These are phyloP conservation scores for Tokudaia tokunoshimensis DNA, from an alignment of 2,797 vertebrate species.

Conservation along the genomic window DNA sequence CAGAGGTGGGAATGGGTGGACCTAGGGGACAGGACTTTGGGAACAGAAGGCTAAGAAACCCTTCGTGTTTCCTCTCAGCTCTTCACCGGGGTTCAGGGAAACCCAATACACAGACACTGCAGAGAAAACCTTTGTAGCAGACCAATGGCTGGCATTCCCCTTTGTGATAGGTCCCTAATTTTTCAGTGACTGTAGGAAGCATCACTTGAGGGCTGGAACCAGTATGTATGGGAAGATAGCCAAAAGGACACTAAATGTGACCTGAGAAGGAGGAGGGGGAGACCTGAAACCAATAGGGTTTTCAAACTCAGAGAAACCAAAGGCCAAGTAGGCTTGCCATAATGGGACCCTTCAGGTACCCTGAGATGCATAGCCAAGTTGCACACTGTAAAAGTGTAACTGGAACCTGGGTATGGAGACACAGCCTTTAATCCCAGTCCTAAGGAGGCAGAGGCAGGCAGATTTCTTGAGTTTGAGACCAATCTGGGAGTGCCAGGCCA, in stretches of 20 bases:
- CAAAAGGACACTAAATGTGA: neutral
- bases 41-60: neutral
- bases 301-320: neutral
- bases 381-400: too few species aligned
- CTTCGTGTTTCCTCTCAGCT: neutral
- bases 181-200: neutral
- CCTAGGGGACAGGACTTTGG: neutral
- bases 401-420: neutral
- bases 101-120: neutral
- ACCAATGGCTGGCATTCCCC: too few species aligned
- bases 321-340: neutral
- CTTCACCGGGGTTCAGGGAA: neutral
- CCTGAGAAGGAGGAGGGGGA: fast-evolving
- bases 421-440: neutral
- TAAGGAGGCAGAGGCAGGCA: neutral
- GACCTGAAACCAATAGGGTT: neutral
- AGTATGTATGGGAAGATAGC: neutral
- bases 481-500: neutral
- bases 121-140: too few species aligned
- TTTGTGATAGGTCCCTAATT: too few species aligned
- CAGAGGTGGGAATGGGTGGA: neutral
- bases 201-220: neutral
- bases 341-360: neutral
- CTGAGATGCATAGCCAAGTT: neutral
- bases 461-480: neutral